These are phyloP conservation scores for Drosophila demipolita DNA, from an alignment of 2,888 invertebrate genomes.

Conservation along the genomic window DNA sequence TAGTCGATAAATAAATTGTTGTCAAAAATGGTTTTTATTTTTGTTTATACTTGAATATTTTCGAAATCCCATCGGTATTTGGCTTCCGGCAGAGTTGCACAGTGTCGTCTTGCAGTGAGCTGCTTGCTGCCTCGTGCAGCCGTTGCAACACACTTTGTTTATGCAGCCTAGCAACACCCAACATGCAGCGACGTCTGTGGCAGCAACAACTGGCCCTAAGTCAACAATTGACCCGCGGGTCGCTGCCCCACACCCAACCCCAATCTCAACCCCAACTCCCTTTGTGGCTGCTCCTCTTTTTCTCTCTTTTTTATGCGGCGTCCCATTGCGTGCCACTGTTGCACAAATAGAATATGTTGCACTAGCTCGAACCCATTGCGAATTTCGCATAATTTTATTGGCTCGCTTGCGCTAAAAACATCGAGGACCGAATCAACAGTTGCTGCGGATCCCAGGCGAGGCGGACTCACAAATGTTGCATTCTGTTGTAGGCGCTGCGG, in stretches of 20 bases:
- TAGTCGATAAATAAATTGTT: background rate
- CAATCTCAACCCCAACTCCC: background rate
- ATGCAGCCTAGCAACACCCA: background rate
- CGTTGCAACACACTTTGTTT: background rate
- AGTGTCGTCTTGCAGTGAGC: background rate
- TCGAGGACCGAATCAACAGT: slow-evolving; percentile 65
- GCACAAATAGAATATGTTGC: slow-evolving; percentile 74
- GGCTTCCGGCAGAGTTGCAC: background rate
- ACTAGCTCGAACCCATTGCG: slow-evolving; percentile 69
- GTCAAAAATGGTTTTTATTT: background rate
- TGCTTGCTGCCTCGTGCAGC: background rate
- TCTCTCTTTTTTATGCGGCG: background rate
- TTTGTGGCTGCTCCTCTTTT: background rate
- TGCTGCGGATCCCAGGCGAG: slow-evolving; percentile 21
- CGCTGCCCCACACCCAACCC: slow-evolving; percentile 10
- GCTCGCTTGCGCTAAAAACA: slow-evolving; percentile 36
- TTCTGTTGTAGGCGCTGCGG: slow-evolving; percentile 53
- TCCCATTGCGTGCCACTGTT: slow-evolving; percentile 16
- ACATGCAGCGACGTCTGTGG: background rate
- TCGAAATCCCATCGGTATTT: background rate
- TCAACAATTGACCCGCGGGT: slow-evolving; percentile 70
- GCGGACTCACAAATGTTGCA: slow-evolving; percentile 31
- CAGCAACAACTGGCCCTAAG: slow-evolving; percentile 30
- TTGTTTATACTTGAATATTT: background rate
- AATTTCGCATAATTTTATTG: slow-evolving; percentile 78